A percentile compares a stretch with the other conserved stretches of the same genome.
Evolutionary conservation across 1,140 invertebrate genomes (phyloP).

Genomic region (Pseudomyrmex flavicornis): DNA sequence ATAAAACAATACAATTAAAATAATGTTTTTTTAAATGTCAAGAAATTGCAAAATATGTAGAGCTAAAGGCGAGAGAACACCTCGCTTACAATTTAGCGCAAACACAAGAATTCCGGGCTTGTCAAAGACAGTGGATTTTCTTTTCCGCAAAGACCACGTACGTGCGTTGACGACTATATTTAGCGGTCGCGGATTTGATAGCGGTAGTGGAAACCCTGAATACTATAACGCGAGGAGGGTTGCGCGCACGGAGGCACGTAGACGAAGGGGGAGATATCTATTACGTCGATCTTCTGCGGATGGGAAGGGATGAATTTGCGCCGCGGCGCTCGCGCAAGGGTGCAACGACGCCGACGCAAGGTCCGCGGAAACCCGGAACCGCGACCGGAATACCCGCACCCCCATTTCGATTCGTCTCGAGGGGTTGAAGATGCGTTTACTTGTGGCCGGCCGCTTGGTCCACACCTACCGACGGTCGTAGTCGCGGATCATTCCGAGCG

Average conservation of each 20-base stretch:
- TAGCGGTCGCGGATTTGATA: constrained; percentile 28
- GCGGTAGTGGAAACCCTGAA: constrained; percentile 58
- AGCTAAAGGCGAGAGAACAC: neutral
- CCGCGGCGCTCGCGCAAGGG: constrained; percentile 74
- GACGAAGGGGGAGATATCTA: constrained; percentile 56
- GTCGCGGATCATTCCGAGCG: constrained; percentile 14
- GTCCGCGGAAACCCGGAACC: constrained; percentile 78
- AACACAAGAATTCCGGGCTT: constrained; percentile 17
- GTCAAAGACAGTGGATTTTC: neutral
- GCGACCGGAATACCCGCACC: constrained; percentile 68
- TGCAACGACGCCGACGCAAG: constrained; percentile 78
- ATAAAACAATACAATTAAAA: neutral
- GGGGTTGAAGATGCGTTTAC: constrained; percentile 74
- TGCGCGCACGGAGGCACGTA: neutral
- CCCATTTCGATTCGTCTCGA: constrained; percentile 74
- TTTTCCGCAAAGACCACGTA: neutral
- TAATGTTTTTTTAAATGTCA: neutral
- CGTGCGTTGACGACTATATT: constrained; percentile 32
- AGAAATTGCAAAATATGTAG: neutral
- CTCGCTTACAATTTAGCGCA: neutral
- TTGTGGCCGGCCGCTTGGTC: constrained; percentile 60
- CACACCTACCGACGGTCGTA: constrained; percentile 35
- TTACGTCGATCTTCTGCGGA: constrained; percentile 37
- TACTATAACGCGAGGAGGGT: constrained; percentile 36
- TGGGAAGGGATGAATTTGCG: constrained; percentile 75